phyloP scores from a whole-genome alignment of 2,113 vertebrate genomes.

The Oryzias celebensis region DNA sequence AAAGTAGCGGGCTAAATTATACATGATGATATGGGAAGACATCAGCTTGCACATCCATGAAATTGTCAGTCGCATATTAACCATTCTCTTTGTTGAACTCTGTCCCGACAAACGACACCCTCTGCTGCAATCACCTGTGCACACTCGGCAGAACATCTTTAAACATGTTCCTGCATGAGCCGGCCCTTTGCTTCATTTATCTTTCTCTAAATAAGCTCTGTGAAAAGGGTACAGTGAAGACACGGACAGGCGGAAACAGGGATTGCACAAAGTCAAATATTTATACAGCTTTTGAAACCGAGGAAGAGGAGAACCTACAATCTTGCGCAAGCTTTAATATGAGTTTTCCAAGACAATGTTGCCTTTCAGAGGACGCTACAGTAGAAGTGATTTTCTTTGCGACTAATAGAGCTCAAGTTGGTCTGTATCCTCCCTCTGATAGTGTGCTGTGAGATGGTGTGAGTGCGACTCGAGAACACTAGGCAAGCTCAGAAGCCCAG shows the following conservation, averaged over 20 bases:
- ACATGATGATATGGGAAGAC: constrained; percentile 66
- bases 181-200: constrained; percentile 32
- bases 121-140: constrained; percentile 21
- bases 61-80: constrained; percentile 66
- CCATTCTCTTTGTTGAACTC: constrained; percentile 69
- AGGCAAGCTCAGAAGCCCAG: constrained; percentile 15
- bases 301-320: not conserved
- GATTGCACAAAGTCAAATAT: constrained; percentile 53
- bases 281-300: constrained; percentile 33
- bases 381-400: too few relatives aligned
- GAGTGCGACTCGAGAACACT: constrained; percentile 7
- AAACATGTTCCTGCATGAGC: constrained; percentile 30
- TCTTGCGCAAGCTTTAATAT: too few relatives aligned
- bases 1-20: constrained; percentile 66
- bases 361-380: too few relatives aligned
- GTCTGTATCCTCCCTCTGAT: too few relatives aligned
- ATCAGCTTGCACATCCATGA: constrained; percentile 68
- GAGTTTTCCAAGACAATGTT: too few relatives aligned
- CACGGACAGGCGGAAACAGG: not conserved
- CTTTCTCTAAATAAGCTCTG: constrained; percentile 44
- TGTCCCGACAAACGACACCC: constrained; percentile 34
- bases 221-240: constrained; percentile 18
- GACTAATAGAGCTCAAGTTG: too few relatives aligned
- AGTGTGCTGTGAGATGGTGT: too few relatives aligned
- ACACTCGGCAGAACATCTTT: constrained; percentile 34